These are phyloP conservation scores for Onychomys arenicola DNA, from an alignment of 2,797 vertebrate genomes.

Conservation along the genomic window DNA sequence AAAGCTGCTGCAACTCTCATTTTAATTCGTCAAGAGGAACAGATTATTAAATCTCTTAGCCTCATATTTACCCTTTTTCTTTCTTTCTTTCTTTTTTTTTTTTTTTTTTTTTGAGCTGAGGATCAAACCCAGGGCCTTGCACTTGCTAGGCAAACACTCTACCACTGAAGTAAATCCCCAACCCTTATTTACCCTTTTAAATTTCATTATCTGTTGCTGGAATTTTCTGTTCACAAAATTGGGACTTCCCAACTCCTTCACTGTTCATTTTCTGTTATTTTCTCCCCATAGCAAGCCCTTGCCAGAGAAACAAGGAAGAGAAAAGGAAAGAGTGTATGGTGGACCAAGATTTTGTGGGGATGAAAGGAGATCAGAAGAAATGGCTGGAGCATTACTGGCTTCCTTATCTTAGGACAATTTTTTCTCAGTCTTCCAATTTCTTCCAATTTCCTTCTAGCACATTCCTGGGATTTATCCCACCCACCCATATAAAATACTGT, in stretches of 20 bases:
- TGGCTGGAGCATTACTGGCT: not conserved
- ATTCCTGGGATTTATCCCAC: not conserved
- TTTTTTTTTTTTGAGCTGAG: too few species aligned
- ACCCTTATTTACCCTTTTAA: not conserved
- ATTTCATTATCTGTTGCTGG: not conserved
- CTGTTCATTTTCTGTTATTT: not conserved
- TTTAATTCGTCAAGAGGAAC: not conserved
- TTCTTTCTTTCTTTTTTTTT: too few species aligned
- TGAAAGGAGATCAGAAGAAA: not conserved
- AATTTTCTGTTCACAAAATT: not conserved
- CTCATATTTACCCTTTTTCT: not conserved
- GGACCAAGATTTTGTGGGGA: rapidly evolving
- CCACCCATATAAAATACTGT: not conserved
- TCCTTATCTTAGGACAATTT: not conserved
- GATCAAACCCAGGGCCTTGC: too few species aligned
- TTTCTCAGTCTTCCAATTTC: not conserved
- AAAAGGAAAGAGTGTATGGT: rapidly evolving
- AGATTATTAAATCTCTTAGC: not conserved
- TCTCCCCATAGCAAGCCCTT: not conserved
- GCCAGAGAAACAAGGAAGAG: not conserved
- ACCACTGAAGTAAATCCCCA: too few species aligned
- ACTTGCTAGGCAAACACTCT: too few species aligned
- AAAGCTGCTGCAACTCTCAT: not conserved
- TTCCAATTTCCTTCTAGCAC: not conserved
- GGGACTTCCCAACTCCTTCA: not conserved